These are phyloP conservation scores for Gonatopus flavifemur DNA, from an alignment of 1,140 invertebrate genomes.

Conservation along the genomic window DNA sequence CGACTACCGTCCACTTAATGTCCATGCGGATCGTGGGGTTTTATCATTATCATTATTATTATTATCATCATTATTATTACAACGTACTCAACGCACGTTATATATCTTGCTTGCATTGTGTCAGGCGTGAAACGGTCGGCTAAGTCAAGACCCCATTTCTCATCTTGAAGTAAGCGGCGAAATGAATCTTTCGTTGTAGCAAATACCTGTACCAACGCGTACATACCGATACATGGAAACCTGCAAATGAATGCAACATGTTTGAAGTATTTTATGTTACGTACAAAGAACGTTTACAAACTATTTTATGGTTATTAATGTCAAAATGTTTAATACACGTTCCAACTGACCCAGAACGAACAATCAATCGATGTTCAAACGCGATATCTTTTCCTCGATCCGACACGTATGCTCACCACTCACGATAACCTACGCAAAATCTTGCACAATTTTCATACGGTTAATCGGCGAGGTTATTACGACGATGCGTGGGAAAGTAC, in stretches of 20 bases:
- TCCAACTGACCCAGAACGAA: conserved; percentile 26
- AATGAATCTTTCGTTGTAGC: conserved; percentile 38
- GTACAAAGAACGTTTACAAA: too few relatives aligned
- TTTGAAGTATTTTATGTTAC: too few relatives aligned
- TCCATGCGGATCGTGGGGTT: conserved; percentile 21
- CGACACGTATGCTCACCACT: conserved; percentile 23
- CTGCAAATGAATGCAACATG: too few relatives aligned
- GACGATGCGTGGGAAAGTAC: too few relatives aligned
- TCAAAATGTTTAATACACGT: conserved; percentile 21
- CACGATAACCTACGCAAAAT: too few relatives aligned
- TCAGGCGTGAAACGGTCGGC: conserved; percentile 32
- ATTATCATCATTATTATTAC: too few relatives aligned
- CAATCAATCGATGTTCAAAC: conserved; percentile 14
- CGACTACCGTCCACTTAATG: conserved; percentile 26
- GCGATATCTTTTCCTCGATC: conserved; percentile 15
- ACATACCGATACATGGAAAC: too few relatives aligned
- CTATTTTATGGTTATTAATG: conserved; percentile 39
- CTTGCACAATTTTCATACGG: too few relatives aligned
- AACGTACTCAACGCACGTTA: conserved; percentile 7
- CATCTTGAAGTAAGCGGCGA: conserved; percentile 32
- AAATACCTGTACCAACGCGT: conserved; percentile 8
- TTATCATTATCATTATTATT: too few relatives aligned
- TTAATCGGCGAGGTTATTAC: too few relatives aligned
- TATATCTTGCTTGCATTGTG: conserved; percentile 24
- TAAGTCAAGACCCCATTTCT: conserved; percentile 36